A percentile compares a stretch with the other conserved stretches of the same genome.
These are phyloP conservation scores for Corynorhinus townsendii DNA, from an alignment of 2,113 vertebrate species.

Conservation along the genomic window DNA sequence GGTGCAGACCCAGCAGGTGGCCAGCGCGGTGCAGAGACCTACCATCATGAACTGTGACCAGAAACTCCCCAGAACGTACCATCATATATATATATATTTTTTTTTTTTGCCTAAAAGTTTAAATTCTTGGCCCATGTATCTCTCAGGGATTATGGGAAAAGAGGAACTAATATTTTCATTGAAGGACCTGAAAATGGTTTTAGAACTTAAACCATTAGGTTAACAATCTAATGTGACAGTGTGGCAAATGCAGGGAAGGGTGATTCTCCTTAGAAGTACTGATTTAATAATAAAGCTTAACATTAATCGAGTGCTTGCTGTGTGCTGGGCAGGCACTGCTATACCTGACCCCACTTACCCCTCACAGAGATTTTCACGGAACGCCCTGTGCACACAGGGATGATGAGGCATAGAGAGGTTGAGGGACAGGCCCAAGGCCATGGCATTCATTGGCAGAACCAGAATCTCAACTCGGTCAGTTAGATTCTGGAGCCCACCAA, in stretches of 20 bases:
- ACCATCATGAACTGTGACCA: not conserved
- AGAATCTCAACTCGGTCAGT: not conserved
- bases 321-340: not conserved
- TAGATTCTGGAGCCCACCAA: not conserved
- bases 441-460: not conserved
- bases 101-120: not conserved
- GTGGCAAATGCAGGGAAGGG: not conserved
- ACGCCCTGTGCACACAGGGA: not conserved
- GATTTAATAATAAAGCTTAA: not conserved
- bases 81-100: not conserved
- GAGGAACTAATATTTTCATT: not conserved
- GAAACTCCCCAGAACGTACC: not conserved
- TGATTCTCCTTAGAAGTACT: not conserved
- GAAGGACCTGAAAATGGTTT: not conserved
- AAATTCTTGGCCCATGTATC: not conserved
- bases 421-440: not conserved
- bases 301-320: not conserved
- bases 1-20: fast-evolving
- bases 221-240: not conserved
- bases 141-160: not conserved
- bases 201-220: not conserved
- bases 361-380: not conserved
- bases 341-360: not conserved
- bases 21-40: not conserved
- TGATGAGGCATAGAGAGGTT: not conserved